phyloP scores from a whole-genome alignment of 2,888 invertebrate species.

The Ryuthela nishihirai region DNA sequence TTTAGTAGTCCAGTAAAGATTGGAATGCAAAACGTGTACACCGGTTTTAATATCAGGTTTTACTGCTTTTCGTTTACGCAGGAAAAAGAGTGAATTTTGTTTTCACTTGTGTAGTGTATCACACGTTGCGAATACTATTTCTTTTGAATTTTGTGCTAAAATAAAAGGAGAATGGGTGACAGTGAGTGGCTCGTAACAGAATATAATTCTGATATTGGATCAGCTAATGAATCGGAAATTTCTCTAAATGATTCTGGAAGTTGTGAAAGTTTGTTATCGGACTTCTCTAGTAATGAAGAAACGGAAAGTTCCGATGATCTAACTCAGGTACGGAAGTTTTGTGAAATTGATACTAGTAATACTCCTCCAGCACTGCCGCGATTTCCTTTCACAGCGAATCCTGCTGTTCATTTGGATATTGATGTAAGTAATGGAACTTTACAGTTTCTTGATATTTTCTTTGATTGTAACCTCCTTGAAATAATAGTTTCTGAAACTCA shows the following conservation, averaged over 20 bases:
- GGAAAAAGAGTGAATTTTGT: too few relatives aligned
- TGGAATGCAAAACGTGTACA: too few relatives aligned
- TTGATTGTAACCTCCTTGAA: conserved; percentile 4
- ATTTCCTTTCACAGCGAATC: conserved; percentile 9
- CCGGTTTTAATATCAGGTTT: too few relatives aligned
- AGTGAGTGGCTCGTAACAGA: neutral
- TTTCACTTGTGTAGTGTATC: too few relatives aligned
- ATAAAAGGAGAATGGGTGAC: neutral
- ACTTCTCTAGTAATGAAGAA: conserved; percentile 7
- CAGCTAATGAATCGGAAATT: conserved; percentile 9
- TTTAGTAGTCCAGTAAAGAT: too few relatives aligned
- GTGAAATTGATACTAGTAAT: conserved; percentile 5
- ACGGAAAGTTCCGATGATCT: neutral
- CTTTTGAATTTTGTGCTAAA: neutral
- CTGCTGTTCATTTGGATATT: conserved; percentile 8
- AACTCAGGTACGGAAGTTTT: conserved; percentile 7
- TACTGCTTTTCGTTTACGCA: too few relatives aligned
- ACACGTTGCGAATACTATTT: neutral
- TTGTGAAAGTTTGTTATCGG: conserved; percentile 6
- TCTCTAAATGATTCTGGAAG: conserved; percentile 6
- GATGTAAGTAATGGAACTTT: conserved; percentile 7
- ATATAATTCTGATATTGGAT: conserved; percentile 3
- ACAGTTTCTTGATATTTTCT: conserved; percentile 1
- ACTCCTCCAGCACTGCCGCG: conserved; percentile 2
- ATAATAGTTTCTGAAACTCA: conserved; percentile 3